Evolutionary conservation across 2,888 invertebrate species (phyloP), one percentile per base, ranked within the genome.

Genomic region (Petrophora chlorosata): DNA sequence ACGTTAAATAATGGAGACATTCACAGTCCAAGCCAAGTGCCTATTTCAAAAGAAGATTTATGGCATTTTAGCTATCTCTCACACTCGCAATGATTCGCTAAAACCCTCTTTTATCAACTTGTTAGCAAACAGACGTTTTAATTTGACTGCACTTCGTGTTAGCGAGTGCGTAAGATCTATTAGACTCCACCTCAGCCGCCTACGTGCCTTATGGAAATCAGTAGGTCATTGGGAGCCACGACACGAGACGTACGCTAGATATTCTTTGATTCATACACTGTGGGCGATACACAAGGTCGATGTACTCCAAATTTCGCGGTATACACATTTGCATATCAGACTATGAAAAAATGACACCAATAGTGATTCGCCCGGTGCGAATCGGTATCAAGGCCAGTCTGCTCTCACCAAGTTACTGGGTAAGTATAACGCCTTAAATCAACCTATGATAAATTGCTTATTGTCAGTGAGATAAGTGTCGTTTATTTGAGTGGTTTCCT

Each of bases 401-500:
- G 81, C 86, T 87, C 86, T 85, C 85, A 76, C 73, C 64, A 54
- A 65, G 68, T 87, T 85, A 87, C 80, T 88, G 73, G 89, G 89
- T 90, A 85, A 90, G 87, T 89, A 84, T 90, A 89, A 85, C 89
- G 81, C 73, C 78, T 77, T 79, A 85, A 85, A 83, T 82, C 78
- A 79, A 82, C 79, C 73, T 82, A 84, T 87, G 89, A 89, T 89
- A 86, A 85, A 90, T 89, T 81, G 80, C 71, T 83, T 79, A 89
- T 88, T 89, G 88, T 89, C 69, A 69, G 73, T 73, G 73, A 79
- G 88, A 87, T 88, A 87, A 84, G 85, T 87, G 81, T 82, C 73
- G 73, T 70, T 61, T 74, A 69, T 74, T 79, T 82, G 85, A 87
- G 85, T 85, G 85, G 79, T 82, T 87, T 85, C 81, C 79, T 79